Evolutionary conservation across 2,888 invertebrate genomes (phyloP), one percentile per base, ranked within the genome.

Genomic region (Uloborus plumipes): DNA sequence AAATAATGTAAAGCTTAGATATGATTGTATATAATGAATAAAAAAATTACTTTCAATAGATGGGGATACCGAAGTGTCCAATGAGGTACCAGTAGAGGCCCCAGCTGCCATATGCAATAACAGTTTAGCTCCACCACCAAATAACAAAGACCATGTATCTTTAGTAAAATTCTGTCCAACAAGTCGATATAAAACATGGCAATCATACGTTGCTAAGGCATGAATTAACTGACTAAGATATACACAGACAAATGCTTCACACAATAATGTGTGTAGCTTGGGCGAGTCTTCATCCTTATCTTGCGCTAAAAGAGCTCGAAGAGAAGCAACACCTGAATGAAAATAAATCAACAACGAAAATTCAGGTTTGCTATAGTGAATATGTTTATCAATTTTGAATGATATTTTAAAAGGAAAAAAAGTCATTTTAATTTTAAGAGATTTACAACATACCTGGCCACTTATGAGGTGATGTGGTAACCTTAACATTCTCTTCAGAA

Each of bases 201-300:
- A 94, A 90, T 99, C 99, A 87, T 97, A 94, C 3, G 96, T 95
- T 20, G 96, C 94, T 71, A 99, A 89, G 2, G 97, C 97, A 90
- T 98, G 98, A 83, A 97, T 94, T 84, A 99, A 92, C 61, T 99
- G 90, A 49, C 98, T 96, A 89, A 97, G 92, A 89, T 94, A 98
- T 9, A 98, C 96, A 0, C 97, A 95, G 22, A 97, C 93, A 89
- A 98, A 97, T 0, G 97, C 93, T 89, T 99, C 99, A 75, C 95
- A 94, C 22, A 99, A 91, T 14, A 99, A 91, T 31, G 98, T 94
- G 86, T 95, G 95, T 67, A 99, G 91, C 84, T 95, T 94, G 0
- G 99, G 99, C 1, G 96, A 94, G 87, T 96, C 95, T 87, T 97
- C 96, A 88, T 99, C 99, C 86, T 97, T 96, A 87, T 98, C 98